Base-by-base conservation (phyloP, 2,888 invertebrate species). In the Panzeria rudis region DNA sequence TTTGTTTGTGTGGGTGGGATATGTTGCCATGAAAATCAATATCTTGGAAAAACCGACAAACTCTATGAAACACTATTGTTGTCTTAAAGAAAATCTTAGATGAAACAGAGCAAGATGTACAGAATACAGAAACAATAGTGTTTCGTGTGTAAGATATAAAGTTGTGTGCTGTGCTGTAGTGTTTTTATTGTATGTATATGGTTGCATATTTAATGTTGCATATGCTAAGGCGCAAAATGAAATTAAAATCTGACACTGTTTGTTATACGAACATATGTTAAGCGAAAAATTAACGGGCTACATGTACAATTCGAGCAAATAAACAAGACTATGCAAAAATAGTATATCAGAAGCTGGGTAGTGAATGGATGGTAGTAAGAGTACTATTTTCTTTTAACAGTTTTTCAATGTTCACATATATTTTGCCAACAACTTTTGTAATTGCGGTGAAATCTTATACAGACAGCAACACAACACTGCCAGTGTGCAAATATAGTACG, bases 241-340 rank as follows among this genome's bases (percentile, higher is more conserved):
- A 85, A 82, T 85, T 85, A 82, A 79, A 85, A 85, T 85, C 85
- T 82, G 85, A 85, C 85, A 85, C 85, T 82, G 82, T 78, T 82
- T 71, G 69, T 78, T 85, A 56, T 25, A 50, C 29, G 62, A 85
- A 82, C 85, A 84, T 72, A 77, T 84, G 83, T 68, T 79, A 38
- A 75, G 54, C 62, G 47, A 64, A 80, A 79, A 76, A 84, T 84
- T 80, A 80, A 84, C 84, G 80, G 80, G 76, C 71, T 80, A 81
- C 56, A 64, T 72, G 56, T 54, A 50, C 72, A 78, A 44, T 47
- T 38, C 38, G 15, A 52, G 38, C 23, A 61, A 44, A 79, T 61
- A 68, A 69, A 82, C 32, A 64, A 66, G 20, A 50, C 23, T 59
- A 76, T 68, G 61, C 47, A 62, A 62, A 76, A 61, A 38, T 59